phyloP scores from a whole-genome alignment of 2,113 vertebrate genomes.

The Sapajus apella region DNA sequence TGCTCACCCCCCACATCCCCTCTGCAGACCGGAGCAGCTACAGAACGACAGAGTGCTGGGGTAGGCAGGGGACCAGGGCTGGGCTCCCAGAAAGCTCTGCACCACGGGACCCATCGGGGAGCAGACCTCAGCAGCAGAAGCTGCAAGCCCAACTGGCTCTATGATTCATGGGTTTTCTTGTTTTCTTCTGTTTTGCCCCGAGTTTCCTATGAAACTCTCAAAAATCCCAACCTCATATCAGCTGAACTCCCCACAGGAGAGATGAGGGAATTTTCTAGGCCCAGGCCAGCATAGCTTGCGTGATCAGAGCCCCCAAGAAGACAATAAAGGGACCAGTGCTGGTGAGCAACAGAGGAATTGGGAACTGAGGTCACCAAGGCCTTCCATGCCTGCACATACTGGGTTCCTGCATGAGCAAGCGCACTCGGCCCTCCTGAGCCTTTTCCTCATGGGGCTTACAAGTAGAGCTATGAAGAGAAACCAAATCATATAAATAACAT shows the following conservation, averaged over 20 bases:
- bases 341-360: background rate
- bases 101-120: background rate
- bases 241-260: constrained; percentile 49
- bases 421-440: background rate
- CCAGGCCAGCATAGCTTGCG: background rate
- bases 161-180: constrained; percentile 57
- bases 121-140: background rate
- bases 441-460: background rate
- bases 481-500: background rate
- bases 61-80: background rate
- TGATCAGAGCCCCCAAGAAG: background rate
- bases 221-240: constrained; percentile 57
- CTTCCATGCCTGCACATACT: fast-evolving
- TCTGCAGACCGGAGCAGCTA: background rate
- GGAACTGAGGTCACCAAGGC: background rate
- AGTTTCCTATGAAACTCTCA: constrained; percentile 54
- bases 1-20: background rate
- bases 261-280: constrained; percentile 68
- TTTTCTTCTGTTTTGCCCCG: constrained; percentile 19
- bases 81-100: background rate
- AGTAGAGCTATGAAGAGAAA: background rate
- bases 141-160: background rate
- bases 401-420: background rate
- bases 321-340: background rate
- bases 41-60: background rate